Conservation (phyloP, 2,797 vertebrate genomes). For the Staurois parvus region DNA sequence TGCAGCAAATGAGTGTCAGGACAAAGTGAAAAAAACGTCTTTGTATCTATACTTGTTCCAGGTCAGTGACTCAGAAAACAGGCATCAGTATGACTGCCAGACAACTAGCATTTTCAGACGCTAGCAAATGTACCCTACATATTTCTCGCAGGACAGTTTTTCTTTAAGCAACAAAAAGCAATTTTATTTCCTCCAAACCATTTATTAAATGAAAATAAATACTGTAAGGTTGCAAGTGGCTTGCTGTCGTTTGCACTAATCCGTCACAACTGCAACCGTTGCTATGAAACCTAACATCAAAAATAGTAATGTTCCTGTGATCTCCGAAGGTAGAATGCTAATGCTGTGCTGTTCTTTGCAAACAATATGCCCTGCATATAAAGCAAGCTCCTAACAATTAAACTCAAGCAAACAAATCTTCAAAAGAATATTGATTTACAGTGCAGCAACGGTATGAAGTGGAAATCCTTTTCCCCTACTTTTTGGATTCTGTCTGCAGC, state of each 20-base stretch:
- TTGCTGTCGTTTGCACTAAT: slow-evolving; percentile 43
- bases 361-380: slow-evolving; percentile 58
- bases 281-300: slow-evolving; percentile 61
- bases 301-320: slow-evolving; percentile 61
- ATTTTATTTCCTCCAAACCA: background rate
- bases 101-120: no score
- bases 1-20: no score
- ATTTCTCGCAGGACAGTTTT: no score
- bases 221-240: slow-evolving; percentile 18
- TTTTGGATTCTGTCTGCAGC: background rate
- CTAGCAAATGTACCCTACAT: no score
- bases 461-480: slow-evolving; percentile 3
- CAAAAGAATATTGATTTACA: slow-evolving; percentile 41
- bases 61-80: no score
- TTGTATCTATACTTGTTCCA: no score
- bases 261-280: slow-evolving; percentile 50
- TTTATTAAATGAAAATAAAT: slow-evolving; percentile 6
- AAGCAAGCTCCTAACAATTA: slow-evolving; percentile 50
- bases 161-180: background rate
- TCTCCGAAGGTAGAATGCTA: slow-evolving; percentile 58
- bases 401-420: slow-evolving; percentile 42
- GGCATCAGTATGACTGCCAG: no score
- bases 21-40: no score
- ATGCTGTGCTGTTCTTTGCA: slow-evolving; percentile 37
- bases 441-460: slow-evolving; percentile 5